Percentiles rank a stretch among this genome's conserved stretches.
Conservation (phyloP, 1,140 invertebrate genomes). For the Charaxes varanes region DNA sequence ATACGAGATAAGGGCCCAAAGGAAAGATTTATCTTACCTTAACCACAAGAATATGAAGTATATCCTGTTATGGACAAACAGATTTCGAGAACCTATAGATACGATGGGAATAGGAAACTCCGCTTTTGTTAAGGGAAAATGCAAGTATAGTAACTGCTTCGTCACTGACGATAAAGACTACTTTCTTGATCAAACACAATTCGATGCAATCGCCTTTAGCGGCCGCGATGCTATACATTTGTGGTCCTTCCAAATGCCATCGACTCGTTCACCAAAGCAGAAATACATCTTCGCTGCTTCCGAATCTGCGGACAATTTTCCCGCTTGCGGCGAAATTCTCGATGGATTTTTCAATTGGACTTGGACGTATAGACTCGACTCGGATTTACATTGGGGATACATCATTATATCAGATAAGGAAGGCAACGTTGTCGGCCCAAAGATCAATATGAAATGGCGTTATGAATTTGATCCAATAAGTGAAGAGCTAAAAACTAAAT, state of each 20-base stretch:
- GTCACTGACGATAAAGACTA: slow-evolving; percentile 27
- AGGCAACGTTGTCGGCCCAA: slow-evolving; percentile 41
- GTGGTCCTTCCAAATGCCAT: slow-evolving; percentile 23
- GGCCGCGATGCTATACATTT: slow-evolving; percentile 29
- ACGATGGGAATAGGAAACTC: slow-evolving; percentile 28
- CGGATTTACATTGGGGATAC: slow-evolving; percentile 77
- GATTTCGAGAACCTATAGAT: background rate
- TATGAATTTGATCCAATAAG: slow-evolving; percentile 35
- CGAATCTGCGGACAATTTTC: slow-evolving; percentile 48
- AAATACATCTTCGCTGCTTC: slow-evolving; percentile 55
- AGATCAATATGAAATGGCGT: slow-evolving; percentile 36
- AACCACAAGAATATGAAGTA: slow-evolving; percentile 26
- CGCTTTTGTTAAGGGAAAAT: slow-evolving; percentile 34
- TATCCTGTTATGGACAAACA: slow-evolving; percentile 35
- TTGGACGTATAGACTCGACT: slow-evolving; percentile 79
- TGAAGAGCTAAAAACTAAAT: slow-evolving; percentile 30
- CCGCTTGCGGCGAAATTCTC: slow-evolving; percentile 29
- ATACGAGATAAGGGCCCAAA: slow-evolving; percentile 3
- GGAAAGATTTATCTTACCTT: slow-evolving; percentile 12
- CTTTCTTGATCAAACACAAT: slow-evolving; percentile 25
- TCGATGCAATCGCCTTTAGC: slow-evolving; percentile 44
- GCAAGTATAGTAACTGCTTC: slow-evolving; percentile 35
- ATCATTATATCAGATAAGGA: slow-evolving; percentile 40
- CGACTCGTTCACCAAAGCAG: slow-evolving; percentile 29
- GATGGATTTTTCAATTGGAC: slow-evolving; percentile 78